Conservation (phyloP, 2,888 invertebrate species). For the Plebejus argus region DNA sequence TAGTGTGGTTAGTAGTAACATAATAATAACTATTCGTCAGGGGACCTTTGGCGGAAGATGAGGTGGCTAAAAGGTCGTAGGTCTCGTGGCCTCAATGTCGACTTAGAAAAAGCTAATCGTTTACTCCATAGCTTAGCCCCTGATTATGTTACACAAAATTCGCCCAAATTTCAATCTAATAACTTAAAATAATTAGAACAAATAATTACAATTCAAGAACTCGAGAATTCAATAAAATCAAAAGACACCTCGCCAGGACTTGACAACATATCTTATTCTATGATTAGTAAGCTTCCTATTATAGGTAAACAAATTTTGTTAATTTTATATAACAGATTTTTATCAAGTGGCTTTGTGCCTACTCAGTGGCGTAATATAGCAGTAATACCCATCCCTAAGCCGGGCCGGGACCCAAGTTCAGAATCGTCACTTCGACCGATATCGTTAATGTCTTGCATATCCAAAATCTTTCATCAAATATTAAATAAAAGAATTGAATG, state of each 20-base stretch:
- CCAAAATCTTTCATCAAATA: no score
- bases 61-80: conserved; percentile 34
- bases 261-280: conserved; percentile 21
- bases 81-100: neutral
- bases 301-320: conserved; percentile 15
- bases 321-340: conserved; percentile 33
- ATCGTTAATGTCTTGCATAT: conserved; percentile 35
- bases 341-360: conserved; percentile 29
- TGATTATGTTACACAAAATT: neutral
- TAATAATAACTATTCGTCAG: neutral
- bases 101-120: neutral
- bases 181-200: no score
- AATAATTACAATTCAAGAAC: conserved; percentile 20
- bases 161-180: no score
- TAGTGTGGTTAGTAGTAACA: neutral
- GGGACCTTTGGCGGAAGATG: conserved; percentile 35
- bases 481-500: no score
- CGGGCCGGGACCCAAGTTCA: neutral
- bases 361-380: conserved; percentile 36
- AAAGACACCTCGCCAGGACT: conserved; percentile 18
- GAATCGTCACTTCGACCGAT: conserved; percentile 29
- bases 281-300: neutral
- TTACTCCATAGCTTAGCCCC: neutral
- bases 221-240: conserved; percentile 10
- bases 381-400: conserved; percentile 37